These are phyloP conservation scores for Ophion obscuratus DNA, from an alignment of 2,888 invertebrate species.

Conservation along the genomic window DNA sequence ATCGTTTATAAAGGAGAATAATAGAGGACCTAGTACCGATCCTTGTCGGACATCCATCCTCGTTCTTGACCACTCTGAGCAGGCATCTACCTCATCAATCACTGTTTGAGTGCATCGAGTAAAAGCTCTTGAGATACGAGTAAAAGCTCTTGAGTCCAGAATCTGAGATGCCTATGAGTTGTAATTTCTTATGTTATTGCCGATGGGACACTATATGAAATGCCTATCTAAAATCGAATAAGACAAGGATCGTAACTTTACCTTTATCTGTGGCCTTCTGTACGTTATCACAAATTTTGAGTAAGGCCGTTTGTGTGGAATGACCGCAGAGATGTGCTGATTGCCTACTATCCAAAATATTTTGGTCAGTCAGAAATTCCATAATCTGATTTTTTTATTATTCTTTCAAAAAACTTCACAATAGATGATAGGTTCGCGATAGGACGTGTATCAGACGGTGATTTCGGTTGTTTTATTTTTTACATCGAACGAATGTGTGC, in stretches of 20 bases:
- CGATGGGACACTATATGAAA: no score
- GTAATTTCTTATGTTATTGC: no score
- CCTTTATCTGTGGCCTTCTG: not conserved
- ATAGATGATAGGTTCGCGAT: conserved; percentile 39
- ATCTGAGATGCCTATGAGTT: no score
- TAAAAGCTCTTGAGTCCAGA: no score
- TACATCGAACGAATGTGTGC: not conserved
- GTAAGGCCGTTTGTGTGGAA: conserved; percentile 34
- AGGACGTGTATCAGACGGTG: conserved; percentile 37
- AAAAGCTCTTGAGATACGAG: no score
- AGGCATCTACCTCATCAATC: no score
- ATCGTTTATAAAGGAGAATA: no score
- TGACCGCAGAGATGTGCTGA: not conserved
- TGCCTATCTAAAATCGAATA: conserved; percentile 56
- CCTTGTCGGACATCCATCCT: no score
- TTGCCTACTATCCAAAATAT: not conserved
- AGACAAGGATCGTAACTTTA: conserved; percentile 15
- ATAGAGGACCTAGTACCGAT: no score
- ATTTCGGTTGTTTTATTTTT: not conserved
- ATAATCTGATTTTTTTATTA: conserved; percentile 8
- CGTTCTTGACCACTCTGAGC: no score
- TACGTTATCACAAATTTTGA: conserved; percentile 22
- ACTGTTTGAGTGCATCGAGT: no score
- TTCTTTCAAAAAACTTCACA: conserved; percentile 38
- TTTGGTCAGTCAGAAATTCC: not conserved